Conservation (phyloP, 2,113 vertebrate species). For the Cettia cetti region DNA sequence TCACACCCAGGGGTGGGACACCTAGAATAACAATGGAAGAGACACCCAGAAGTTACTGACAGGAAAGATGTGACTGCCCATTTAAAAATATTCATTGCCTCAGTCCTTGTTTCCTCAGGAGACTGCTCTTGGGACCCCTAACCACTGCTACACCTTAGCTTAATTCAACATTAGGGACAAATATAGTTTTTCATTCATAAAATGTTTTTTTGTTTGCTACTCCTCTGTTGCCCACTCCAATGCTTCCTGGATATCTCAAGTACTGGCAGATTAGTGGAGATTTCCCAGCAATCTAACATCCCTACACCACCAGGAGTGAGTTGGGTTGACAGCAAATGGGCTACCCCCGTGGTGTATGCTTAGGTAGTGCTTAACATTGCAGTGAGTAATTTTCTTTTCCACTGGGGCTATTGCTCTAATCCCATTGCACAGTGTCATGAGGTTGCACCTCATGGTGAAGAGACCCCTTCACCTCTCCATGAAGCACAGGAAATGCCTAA, state of each 20-base stretch:
- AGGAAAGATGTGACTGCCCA: neutral
- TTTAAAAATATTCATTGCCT: neutral
- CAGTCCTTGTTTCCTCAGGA: neutral
- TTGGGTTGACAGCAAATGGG: neutral
- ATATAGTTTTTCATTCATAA: neutral
- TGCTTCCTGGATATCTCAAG: neutral
- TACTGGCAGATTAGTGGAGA: neutral
- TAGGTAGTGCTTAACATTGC: neutral
- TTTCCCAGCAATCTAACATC: neutral
- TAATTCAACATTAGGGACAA: neutral
- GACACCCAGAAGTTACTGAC: slow-evolving; percentile 37
- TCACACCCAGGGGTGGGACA: slow-evolving; percentile 98
- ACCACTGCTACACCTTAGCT: neutral
- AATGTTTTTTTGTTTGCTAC: neutral
- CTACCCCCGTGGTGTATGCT: neutral
- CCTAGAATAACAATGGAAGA: slow-evolving; percentile 75
- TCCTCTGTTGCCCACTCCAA: neutral
- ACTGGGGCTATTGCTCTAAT: neutral
- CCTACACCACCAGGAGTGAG: neutral
- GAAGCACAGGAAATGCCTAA: neutral
- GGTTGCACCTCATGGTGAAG: neutral
- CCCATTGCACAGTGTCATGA: neutral
- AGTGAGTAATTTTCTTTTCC: neutral
- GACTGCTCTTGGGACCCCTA: neutral
- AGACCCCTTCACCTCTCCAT: neutral